A percentile compares a stretch with the other conserved stretches of the same genome.
These are phyloP conservation scores for Graphium colonna DNA, from an alignment of 2,888 invertebrate species.

Conservation along the genomic window DNA sequence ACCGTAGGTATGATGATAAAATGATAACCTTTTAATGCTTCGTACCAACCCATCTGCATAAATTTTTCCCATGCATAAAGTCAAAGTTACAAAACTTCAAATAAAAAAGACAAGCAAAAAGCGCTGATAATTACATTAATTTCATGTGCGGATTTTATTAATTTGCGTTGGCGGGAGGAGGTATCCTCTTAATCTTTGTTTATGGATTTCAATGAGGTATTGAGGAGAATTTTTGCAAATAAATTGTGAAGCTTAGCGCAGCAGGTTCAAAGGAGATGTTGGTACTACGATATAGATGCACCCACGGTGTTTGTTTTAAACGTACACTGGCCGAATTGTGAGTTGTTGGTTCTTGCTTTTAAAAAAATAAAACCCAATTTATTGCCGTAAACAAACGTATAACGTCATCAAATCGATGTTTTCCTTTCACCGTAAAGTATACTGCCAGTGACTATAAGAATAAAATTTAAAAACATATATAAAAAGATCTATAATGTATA, in stretches of 20 bases:
- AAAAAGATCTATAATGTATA: no score
- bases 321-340: slow-evolving; percentile 39
- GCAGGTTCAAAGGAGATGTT: slow-evolving; percentile 44
- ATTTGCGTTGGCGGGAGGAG: slow-evolving; percentile 48
- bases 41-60: slow-evolving; percentile 9
- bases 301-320: slow-evolving; percentile 47
- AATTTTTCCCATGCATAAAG: slow-evolving; percentile 23
- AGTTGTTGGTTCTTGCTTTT: slow-evolving; percentile 11
- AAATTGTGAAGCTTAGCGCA: slow-evolving; percentile 37
- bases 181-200: slow-evolving; percentile 44
- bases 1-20: background rate
- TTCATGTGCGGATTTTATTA: slow-evolving; percentile 55
- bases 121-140: slow-evolving; percentile 56
- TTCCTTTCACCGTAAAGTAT: no score
- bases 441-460: no score
- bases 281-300: slow-evolving; percentile 41
- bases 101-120: slow-evolving; percentile 38
- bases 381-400: no score
- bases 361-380: background rate
- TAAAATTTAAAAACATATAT: no score
- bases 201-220: slow-evolving; percentile 66
- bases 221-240: slow-evolving; percentile 47
- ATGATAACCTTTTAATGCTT: slow-evolving; percentile 1
- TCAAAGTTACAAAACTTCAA: background rate
- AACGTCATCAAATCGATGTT: no score